Evolutionary conservation across 2,113 vertebrate genomes (phyloP).

Genomic region (Telmatochromis sp.): DNA sequence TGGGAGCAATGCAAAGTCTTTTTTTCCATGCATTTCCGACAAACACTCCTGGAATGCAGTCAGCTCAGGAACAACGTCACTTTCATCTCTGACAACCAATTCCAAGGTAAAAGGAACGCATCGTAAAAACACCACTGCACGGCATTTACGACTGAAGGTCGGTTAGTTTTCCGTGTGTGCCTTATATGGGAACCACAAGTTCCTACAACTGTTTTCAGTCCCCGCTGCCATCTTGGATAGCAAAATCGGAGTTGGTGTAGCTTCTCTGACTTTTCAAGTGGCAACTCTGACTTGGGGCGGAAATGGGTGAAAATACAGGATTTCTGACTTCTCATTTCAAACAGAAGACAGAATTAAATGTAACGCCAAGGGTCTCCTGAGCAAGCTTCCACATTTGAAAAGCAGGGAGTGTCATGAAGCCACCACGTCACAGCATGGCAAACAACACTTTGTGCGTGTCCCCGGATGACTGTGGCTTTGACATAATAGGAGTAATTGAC

Average conservation of each 20-base stretch:
- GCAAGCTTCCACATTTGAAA: neutral
- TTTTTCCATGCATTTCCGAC: neutral
- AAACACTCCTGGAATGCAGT: neutral
- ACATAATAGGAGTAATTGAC: neutral
- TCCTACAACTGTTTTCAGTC: neutral
- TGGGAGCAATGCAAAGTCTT: neutral
- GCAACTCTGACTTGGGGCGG: neutral
- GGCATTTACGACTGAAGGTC: neutral
- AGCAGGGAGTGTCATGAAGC: neutral
- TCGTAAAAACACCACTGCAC: neutral
- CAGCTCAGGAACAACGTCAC: neutral
- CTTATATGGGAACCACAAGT: neutral
- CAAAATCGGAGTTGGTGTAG: neutral
- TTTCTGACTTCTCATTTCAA: neutral
- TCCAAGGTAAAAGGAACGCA: neutral
- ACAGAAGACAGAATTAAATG: neutral
- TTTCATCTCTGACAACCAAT: neutral
- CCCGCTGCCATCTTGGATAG: neutral
- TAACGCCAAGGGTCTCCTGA: neutral
- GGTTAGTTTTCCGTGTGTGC: neutral
- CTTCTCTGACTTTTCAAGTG: neutral
- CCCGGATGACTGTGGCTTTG: neutral
- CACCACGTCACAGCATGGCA: neutral
- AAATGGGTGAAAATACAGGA: neutral
- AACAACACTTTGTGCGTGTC: neutral